Evolutionary conservation across 2,113 vertebrate species (phyloP), one percentile per base, ranked within the genome.

Genomic region (Pyxicephalus adspersus): DNA sequence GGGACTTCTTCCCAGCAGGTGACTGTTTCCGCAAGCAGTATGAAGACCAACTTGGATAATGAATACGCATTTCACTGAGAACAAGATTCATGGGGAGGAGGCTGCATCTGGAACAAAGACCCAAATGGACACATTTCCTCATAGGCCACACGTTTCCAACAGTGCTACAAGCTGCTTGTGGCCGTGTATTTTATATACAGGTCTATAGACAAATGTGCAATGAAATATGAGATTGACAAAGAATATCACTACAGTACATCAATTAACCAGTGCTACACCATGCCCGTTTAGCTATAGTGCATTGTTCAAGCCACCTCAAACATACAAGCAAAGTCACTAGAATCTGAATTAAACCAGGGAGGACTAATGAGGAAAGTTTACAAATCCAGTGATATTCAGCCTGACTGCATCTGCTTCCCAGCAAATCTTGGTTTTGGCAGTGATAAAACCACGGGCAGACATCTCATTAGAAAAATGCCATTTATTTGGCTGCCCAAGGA

Each of bases 11-110:
- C 89, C 97, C 98, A 18, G 98, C 97, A 25, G 98, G 98, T 19
- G 98, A 99, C 83, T 99, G 97, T 90, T 99, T 99, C 89, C 94
- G 98, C 52, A 99, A 99, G 92, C 98, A 99, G 84, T 98, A 99
- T 3, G 97, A 99, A 88, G 98, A 99, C 89, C 97, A 95, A 86
- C 95, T 99, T 66, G 95, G 96, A 77, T 99, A 94, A 85, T 60
- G 87, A 55, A 29, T 6, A 22, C n/a, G 19, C 22, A n/a, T 22
- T 45, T 26, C 18, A 22, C 28, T 23, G 26, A 54, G n/a, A 15
- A 52, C 23, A 29, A 45, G 61, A 66, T 82, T 31, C 29, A 57
- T 13, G 54, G 70, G 70, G 22, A 31, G 22, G 23, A 23, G 52
- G 45, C 29, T n/a, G 61, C 52, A 64, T 23, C 50, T 25, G 16